Base-by-base conservation (phyloP, 1,140 invertebrate genomes). In the Drosophila oshimai region DNA sequence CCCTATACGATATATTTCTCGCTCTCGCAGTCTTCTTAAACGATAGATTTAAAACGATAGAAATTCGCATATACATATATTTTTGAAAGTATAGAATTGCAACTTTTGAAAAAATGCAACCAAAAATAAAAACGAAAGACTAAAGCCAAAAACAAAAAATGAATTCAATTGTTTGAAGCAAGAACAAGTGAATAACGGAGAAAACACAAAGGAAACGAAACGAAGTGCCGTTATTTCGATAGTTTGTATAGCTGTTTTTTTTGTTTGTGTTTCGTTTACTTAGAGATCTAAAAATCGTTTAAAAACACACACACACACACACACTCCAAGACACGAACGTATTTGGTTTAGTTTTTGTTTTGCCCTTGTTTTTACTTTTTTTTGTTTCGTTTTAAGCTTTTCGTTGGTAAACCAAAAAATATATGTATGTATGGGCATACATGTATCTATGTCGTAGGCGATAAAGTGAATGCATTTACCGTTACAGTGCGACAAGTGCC, bases 11-110 rank as follows among this genome's bases (percentile, higher is more conserved):
- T 55, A 17, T 51, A 17, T 51, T 22, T 49, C 42, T 65, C 31
- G 20, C 34, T 47, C 41, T 37, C 61, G 31, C 24, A 29, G 34
- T 41, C 51, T 62, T 50, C 36, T 74, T 53, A 33, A 57, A 57
- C 46, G 47, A 74, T 78, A 73, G 50, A 78, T 78, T 55, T 72
- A 61, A 60, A 60, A 64, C 53, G 29, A 64, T 79, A 41, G 51
- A 65, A 72, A 45, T 54, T 68, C 64, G 75, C 55, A 73, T 29
- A 71, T 33, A 51, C 57, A 83, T 54, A 84, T 83, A 83, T 83
- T 83, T 83, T 83, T 84, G 57, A 83, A 83, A 84, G 79, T 83
- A 84, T 78, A 44, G 55, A 69, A 84, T 78, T 83, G 79, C 78
- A 78, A 83, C 74, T 83, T 83, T 86, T 87, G 72, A 86, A 75